Base-by-base conservation (phyloP, 2,888 invertebrate species). In the Spodoptera littoralis region DNA sequence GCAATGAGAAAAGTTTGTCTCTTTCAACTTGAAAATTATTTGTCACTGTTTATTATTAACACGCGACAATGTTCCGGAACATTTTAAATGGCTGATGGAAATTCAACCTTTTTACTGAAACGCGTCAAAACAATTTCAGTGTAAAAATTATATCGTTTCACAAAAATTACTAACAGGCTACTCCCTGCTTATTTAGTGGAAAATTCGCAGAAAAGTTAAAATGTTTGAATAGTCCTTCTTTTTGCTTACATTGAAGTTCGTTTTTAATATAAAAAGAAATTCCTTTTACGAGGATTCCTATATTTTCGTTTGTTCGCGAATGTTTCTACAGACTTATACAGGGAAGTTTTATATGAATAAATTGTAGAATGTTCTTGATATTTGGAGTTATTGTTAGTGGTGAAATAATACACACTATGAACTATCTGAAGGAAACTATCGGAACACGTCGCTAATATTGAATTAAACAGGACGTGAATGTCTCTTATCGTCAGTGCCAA, bases 1-100 rank as follows among this genome's bases (percentile, higher is more conserved):
- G 80, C 80, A 84, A 92, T 89, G 90, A 87, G 89, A 86, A 91
- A 93, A 92, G 84, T 93, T 91, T 84, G 77, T 81, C 83, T 77
- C 77, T 72, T 79, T 70, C 79, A 82, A 84, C 81, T 85, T 84
- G 61, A 75, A 78, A 84, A 83, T 82, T 83, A 84, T 85, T 80
- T 81, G 75, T 79, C 78, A 80, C 70, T 63, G 73, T 80, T 75
- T 74, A 77, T 77, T 65, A 76, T 77, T 60, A 72, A 62, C 73
- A 72, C 63, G 64, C 71, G 59, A 69, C 61, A 64, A 60, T 70
- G 65, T 71, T 42, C 41, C 49, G 43, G 47, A 45, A 69, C 49
- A 70, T 62, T 51, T 73, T 68, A 62, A 70, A 65, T 60, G 51
- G 68, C 50, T 67, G 56, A 65, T 70, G 62, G 62, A 69, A 70